Evolutionary conservation across 2,113 vertebrate genomes (phyloP).

Genomic region (Ptilonorhynchus violaceus): DNA sequence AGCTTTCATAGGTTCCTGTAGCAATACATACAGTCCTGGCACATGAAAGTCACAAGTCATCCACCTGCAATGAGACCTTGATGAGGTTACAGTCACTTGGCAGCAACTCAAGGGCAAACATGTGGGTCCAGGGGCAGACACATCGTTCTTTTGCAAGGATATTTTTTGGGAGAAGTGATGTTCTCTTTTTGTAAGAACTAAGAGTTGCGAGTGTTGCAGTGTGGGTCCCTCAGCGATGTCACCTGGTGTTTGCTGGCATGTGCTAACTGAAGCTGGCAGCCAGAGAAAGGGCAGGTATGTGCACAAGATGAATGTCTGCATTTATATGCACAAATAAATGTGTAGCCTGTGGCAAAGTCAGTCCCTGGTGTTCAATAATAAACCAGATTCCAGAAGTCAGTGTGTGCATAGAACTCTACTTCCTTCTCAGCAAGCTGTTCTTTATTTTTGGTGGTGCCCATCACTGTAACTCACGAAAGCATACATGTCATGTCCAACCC

Average conservation of each 20-base stretch:
- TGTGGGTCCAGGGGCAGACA: not conserved
- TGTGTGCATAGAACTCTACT: not conserved
- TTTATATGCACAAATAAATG: not conserved
- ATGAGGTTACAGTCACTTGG: not conserved
- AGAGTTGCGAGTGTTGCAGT: not conserved
- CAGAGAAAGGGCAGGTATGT: not conserved
- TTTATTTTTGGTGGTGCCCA: not conserved
- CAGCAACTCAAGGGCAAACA: not conserved
- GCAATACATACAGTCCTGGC: not conserved
- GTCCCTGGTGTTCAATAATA: not conserved
- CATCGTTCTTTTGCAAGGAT: not conserved
- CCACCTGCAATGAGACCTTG: not conserved
- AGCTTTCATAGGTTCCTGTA: not conserved
- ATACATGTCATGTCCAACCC: rapidly evolving
- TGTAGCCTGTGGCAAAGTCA: constrained; percentile 43
- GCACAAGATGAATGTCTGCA: not conserved
- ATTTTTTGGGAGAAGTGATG: not conserved
- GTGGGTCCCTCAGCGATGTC: not conserved
- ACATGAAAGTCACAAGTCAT: not conserved
- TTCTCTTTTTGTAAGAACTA: not conserved
- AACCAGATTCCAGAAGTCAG: not conserved
- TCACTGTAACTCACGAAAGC: not conserved
- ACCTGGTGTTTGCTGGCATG: not conserved
- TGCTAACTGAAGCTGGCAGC: not conserved
- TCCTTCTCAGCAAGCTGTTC: not conserved